Percentiles rank a stretch among this genome's conserved stretches.
Conservation (phyloP, 2,888 invertebrate genomes). For the Sussaba pulchella region DNA sequence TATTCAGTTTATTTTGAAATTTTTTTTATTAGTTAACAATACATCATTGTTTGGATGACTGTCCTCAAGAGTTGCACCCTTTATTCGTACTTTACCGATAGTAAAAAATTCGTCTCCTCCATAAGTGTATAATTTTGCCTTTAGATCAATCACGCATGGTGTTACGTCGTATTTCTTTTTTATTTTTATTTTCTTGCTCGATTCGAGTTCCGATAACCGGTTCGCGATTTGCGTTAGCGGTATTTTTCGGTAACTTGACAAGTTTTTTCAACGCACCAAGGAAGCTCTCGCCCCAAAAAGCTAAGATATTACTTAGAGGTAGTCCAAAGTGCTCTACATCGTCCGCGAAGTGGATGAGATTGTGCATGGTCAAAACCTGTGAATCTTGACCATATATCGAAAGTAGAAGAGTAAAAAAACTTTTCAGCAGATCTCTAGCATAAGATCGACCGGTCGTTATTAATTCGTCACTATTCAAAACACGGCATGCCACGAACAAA, state of each 20-base stretch:
- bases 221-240: conserved; percentile 60
- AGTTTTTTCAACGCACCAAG: conserved; percentile 47
- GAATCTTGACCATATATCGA: too few species aligned
- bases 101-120: conserved; percentile 18
- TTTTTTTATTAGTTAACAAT: conserved; percentile 38
- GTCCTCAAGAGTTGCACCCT: conserved; percentile 34
- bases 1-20: conserved; percentile 27
- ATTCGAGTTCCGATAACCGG: conserved; percentile 54
- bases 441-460: too few species aligned
- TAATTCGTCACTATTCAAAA: too few species aligned
- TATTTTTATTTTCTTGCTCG: conserved; percentile 42
- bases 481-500: too few species aligned
- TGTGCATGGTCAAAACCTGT: too few species aligned
- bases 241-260: conserved; percentile 47
- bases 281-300: too few species aligned
- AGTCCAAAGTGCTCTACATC: too few species aligned
- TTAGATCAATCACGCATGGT: conserved; percentile 30
- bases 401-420: too few species aligned
- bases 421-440: too few species aligned
- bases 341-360: too few species aligned
- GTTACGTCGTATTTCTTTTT: conserved; percentile 30
- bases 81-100: conserved; percentile 40
- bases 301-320: too few species aligned
- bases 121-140: conserved; percentile 20
- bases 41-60: conserved; percentile 51